Percentiles rank a stretch among this genome's conserved stretches.
These are phyloP conservation scores for Drosophila neocordata DNA, from an alignment of 1,140 invertebrate genomes.

Conservation along the genomic window DNA sequence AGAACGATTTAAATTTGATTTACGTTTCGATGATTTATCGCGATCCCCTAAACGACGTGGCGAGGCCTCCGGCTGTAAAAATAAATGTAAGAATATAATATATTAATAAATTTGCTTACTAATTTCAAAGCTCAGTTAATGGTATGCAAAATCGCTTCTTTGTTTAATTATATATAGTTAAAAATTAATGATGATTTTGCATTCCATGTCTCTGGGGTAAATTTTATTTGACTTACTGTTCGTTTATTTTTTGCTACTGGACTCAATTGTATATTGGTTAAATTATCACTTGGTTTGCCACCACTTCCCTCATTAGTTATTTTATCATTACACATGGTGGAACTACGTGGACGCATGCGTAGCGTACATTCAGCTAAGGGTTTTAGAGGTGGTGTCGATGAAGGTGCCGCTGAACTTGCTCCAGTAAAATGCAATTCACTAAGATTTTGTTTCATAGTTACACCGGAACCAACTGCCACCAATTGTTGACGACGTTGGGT, in stretches of 20 bases:
- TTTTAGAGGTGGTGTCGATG: slow-evolving; percentile 42
- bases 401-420: slow-evolving; percentile 2
- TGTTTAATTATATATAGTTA: no score
- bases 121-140: no score
- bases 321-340: slow-evolving; percentile 59
- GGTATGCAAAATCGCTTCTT: no score
- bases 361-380: slow-evolving; percentile 48
- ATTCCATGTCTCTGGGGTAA: no score
- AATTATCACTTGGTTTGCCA: slow-evolving; percentile 44
- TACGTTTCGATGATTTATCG: slow-evolving; percentile 87
- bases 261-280: slow-evolving; percentile 64
- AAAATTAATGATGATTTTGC: no score
- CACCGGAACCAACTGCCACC: slow-evolving; percentile 56
- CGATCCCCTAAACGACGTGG: slow-evolving; percentile 82
- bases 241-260: slow-evolving; percentile 70
- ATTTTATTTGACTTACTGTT: slow-evolving; percentile 58
- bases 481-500: slow-evolving; percentile 49
- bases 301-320: slow-evolving; percentile 19
- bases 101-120: no score
- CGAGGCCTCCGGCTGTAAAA: slow-evolving; percentile 59
- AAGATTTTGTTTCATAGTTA: slow-evolving; percentile 76
- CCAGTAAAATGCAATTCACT: slow-evolving; percentile 71
- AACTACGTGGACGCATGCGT: slow-evolving; percentile 66
- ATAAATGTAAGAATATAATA: background rate
- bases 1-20: slow-evolving; percentile 86